Evolutionary conservation across 2,113 vertebrate species (phyloP), one percentile per base, ranked within the genome.

Genomic region (Sander vitreus): DNA sequence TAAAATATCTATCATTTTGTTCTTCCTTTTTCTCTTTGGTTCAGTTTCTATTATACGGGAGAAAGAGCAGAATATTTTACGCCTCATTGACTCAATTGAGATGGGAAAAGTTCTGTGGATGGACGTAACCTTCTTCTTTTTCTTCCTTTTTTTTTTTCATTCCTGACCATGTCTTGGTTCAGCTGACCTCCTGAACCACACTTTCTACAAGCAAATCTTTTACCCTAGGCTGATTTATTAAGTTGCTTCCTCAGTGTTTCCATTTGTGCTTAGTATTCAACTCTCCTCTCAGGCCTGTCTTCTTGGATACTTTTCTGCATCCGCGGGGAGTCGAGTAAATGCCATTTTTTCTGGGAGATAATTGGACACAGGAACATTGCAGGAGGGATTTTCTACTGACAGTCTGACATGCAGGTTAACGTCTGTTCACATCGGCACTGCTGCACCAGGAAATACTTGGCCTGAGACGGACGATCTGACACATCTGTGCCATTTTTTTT

Each of bases 331-430:
- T 85, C 45, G 1, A 85, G 75, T 60, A 89, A 92, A 90, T 88
- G 80, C 79, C 73, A 60, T 67, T 82, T 81, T 76, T 76, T 71
- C 81, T 23, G 27, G 10, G 53, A 89, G 87, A 93, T 94, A 94
- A 94, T 93, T 93, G 92, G 92, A 89, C 65, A 9, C 5, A 15
- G 78, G 71, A 89, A 89, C 83, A 81, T 83, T 78, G 81, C 79
- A 12, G 85, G 73, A 68, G 78, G 77, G 68, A 76, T 78, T 85
- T 81, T 86, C 58, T 77, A 10, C 76, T 84, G 92, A 91, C 92
- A 86, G 68, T 33, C 86, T 86, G 89, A 87, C 92, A 89, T 78
- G 66, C 84, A 84, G 83, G 85, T 81, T 88, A 81, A 76, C 51
- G 76, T 85, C 63, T 85, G 85, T 75, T 89, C 80, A 53, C 71